phyloP scores from a whole-genome alignment of 2,113 vertebrate species.

The Nothocercus julius region DNA sequence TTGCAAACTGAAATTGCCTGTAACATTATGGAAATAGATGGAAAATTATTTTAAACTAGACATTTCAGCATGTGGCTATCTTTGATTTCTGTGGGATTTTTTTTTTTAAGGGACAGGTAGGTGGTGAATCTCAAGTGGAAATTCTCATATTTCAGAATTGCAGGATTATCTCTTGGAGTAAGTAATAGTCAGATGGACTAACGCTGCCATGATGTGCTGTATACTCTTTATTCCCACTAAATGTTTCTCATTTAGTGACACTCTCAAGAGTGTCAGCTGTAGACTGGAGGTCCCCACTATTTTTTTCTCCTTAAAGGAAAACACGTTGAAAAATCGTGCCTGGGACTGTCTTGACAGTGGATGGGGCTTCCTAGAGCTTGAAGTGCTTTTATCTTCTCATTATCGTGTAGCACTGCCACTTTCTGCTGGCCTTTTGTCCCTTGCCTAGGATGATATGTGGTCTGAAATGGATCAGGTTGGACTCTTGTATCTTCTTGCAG shows the following conservation, averaged over 20 bases:
- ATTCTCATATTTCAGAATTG: neutral
- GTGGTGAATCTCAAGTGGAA: neutral
- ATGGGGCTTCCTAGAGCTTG: neutral
- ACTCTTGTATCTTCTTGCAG: neutral
- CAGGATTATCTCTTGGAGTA: neutral
- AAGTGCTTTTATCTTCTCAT: neutral
- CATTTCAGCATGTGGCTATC: neutral
- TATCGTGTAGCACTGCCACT: neutral
- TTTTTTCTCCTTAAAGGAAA: neutral
- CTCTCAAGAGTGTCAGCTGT: neutral
- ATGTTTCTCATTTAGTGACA: neutral
- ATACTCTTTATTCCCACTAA: neutral
- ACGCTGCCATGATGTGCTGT: neutral
- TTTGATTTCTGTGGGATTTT: neutral
- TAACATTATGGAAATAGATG: neutral
- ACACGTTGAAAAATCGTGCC: fast-evolving
- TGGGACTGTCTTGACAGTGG: neutral
- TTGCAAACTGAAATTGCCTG: neutral
- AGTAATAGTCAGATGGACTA: neutral
- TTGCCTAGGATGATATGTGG: neutral
- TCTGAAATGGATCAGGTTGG: neutral
- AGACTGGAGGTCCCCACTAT: neutral
- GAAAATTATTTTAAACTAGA: neutral
- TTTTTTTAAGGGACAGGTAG: neutral
- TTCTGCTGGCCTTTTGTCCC: neutral